Percentiles rank a stretch among this genome's conserved stretches.
Conservation (phyloP, 2,888 invertebrate genomes). For the Xestia sexstrigata region DNA sequence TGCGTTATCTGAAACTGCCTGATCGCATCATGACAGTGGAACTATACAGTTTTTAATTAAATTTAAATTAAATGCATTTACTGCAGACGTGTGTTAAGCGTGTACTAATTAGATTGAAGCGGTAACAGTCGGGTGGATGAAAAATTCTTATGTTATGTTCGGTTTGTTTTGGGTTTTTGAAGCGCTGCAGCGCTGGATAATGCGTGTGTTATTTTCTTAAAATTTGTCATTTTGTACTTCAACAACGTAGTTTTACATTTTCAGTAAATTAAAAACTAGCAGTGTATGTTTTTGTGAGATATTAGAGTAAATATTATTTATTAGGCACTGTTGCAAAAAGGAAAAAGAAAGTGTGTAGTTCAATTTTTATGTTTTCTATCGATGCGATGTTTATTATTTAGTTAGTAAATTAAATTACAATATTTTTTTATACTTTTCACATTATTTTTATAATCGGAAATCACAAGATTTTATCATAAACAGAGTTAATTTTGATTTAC, state of each 20-base stretch:
- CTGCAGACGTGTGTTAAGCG: constrained; percentile 78
- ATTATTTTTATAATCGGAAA: neutral
- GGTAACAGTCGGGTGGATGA: constrained; percentile 68
- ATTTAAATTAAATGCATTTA: constrained; percentile 83
- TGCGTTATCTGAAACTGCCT: constrained; percentile 58
- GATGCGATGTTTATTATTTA: neutral
- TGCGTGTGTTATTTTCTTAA: too few species aligned
- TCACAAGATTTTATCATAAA: neutral
- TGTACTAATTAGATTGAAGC: constrained; percentile 82
- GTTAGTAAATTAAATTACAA: neutral
- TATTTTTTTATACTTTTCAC: neutral
- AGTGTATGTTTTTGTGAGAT: neutral
- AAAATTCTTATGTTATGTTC: constrained; percentile 77
- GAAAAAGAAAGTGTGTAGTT: neutral
- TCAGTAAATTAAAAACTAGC: neutral
- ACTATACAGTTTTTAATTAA: constrained; percentile 85
- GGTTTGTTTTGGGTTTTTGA: constrained; percentile 15
- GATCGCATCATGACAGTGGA: constrained; percentile 70
- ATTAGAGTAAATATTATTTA: neutral
- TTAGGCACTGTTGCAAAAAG: neutral
- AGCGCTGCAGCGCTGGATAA: constrained; percentile 62
- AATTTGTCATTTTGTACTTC: neutral
- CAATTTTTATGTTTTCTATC: neutral
- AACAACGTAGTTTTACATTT: neutral
- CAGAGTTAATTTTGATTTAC: neutral